Percentiles rank a stretch among this genome's conserved stretches.
These are phyloP conservation scores for Piaya cayana DNA, from an alignment of 2,113 vertebrate species.

Conservation along the genomic window DNA sequence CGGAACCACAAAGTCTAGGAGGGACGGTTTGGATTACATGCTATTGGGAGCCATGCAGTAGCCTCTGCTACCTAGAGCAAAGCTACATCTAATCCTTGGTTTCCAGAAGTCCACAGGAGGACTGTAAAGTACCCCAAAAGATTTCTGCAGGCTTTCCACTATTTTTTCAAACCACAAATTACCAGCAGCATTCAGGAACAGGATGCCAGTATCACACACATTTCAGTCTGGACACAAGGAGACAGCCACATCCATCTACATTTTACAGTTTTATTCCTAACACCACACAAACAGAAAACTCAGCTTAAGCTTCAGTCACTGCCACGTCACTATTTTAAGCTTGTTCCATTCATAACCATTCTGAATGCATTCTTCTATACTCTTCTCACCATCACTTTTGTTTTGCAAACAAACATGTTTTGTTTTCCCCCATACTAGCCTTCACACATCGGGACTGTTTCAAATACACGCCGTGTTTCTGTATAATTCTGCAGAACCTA, in stretches of 20 bases:
- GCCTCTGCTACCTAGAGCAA: neutral
- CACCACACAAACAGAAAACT: neutral
- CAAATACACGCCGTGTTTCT: neutral
- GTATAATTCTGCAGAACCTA: neutral
- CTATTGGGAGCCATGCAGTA: neutral
- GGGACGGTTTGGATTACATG: neutral
- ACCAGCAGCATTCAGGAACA: neutral
- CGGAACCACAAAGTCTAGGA: neutral
- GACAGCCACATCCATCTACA: neutral
- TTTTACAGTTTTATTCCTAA: neutral
- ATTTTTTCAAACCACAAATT: neutral
- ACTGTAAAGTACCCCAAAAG: neutral
- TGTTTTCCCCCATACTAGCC: neutral
- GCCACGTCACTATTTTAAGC: neutral
- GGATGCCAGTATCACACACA: neutral
- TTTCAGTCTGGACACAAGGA: neutral
- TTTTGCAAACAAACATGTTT: neutral
- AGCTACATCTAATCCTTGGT: neutral
- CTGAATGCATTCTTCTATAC: neutral
- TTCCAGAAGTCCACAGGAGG: neutral
- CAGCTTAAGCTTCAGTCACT: neutral
- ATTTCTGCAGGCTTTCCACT: neutral
- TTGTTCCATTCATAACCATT: neutral
- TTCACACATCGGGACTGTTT: neutral
- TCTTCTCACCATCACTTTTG: neutral